A percentile compares a stretch with the other conserved stretches of the same genome.
phyloP scores from a whole-genome alignment of 2,113 vertebrate genomes.

The Pachycephala philippinensis region DNA sequence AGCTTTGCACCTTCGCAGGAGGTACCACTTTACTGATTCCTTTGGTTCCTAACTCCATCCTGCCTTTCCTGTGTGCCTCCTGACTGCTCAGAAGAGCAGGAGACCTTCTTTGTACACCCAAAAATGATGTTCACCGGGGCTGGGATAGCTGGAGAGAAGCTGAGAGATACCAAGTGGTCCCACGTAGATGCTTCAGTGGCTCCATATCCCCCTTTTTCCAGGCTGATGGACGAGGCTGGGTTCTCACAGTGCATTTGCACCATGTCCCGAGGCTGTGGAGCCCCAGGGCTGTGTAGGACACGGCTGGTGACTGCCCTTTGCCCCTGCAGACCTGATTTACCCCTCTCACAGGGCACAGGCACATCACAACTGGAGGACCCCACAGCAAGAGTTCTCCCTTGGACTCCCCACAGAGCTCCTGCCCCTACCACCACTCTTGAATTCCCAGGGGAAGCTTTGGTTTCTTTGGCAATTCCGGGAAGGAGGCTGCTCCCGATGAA shows the following conservation, averaged over 20 bases:
- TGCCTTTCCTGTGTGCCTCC: not conserved
- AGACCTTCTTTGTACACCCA: not conserved
- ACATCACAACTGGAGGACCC: not conserved
- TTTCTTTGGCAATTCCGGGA: not conserved
- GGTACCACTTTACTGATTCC: not conserved
- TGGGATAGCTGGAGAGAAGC: not conserved
- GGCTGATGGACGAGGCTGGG: not conserved
- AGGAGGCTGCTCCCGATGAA: not conserved
- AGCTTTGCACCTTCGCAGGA: fast-evolving
- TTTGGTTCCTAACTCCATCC: fast-evolving
- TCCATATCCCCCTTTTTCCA: not conserved
- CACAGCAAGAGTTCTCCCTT: not conserved
- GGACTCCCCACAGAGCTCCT: not conserved
- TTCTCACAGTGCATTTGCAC: not conserved
- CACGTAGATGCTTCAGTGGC: not conserved
- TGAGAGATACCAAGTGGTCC: not conserved
- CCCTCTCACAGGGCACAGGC: not conserved
- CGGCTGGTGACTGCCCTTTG: not conserved
- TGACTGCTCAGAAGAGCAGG: not conserved
- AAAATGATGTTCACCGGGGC: fast-evolving
- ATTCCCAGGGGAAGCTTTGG: not conserved
- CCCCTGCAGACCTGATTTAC: not conserved
- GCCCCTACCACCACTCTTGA: not conserved
- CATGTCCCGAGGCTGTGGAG: not conserved
- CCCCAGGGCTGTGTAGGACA: not conserved